Percentiles rank a stretch among this genome's conserved stretches.
Conservation (phyloP, 2,113 vertebrate genomes). For the Takifugu bimaculatus region DNA sequence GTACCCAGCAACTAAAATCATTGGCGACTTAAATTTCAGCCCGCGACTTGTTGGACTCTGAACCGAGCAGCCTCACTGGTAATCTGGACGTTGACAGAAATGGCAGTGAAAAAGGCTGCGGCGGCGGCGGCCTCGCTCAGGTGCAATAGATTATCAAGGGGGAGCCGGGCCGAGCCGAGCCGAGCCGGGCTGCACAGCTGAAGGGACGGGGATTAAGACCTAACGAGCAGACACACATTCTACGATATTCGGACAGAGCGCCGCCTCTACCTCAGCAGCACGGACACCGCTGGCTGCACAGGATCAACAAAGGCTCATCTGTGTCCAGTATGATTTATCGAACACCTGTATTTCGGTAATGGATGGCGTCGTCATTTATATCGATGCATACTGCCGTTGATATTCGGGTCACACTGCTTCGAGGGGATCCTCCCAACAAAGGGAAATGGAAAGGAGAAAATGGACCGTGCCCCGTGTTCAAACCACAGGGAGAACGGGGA, state of each 20-base stretch:
- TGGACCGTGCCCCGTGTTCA: conserved; percentile 7
- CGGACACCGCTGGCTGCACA: background rate
- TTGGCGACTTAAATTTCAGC: background rate
- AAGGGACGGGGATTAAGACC: conserved; percentile 23
- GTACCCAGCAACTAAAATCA: no score
- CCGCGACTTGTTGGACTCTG: no score
- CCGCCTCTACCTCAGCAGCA: background rate
- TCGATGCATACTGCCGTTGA: conserved; percentile 29
- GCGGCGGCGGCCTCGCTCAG: background rate
- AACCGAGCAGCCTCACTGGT: no score
- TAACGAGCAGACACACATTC: conserved; percentile 5
- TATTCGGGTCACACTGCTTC: conserved; percentile 22
- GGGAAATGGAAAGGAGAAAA: conserved; percentile 13
- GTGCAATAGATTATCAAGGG: conserved; percentile 4
- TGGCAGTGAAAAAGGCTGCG: no score
- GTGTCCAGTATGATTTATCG: conserved; percentile 26
- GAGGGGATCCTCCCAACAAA: background rate
- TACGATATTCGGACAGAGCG: background rate
- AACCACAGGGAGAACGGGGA: conserved; percentile 16
- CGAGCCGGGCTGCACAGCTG: background rate
- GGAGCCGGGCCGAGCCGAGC: conserved; percentile 4
- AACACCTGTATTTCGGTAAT: conserved; percentile 7
- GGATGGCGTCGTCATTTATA: conserved; percentile 10
- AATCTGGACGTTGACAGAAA: no score
- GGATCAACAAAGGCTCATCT: conserved; percentile 10